phyloP scores from a whole-genome alignment of 2,113 vertebrate genomes.

The Ariopsis seemanni region DNA sequence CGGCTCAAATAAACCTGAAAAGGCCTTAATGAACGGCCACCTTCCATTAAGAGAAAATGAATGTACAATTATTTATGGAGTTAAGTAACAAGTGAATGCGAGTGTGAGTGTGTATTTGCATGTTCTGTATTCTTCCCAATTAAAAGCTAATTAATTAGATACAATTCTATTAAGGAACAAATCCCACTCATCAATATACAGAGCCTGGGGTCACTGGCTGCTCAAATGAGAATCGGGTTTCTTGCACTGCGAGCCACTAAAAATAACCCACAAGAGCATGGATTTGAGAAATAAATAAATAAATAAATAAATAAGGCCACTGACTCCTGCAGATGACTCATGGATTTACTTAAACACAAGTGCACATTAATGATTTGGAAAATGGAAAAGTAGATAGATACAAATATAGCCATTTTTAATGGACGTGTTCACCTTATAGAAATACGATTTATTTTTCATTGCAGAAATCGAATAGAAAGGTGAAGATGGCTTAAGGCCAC shows the following conservation, averaged over 20 bases:
- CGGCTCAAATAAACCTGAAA: constrained; percentile 50
- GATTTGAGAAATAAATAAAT: neutral
- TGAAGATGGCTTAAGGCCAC: neutral
- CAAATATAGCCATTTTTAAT: neutral
- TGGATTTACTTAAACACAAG: constrained; percentile 16
- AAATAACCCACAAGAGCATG: constrained; percentile 54
- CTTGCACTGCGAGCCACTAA: constrained; percentile 58
- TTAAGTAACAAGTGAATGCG: constrained; percentile 67
- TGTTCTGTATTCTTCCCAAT: constrained; percentile 74
- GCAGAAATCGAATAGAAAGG: neutral
- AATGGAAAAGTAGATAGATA: neutral
- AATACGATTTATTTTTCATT: constrained; percentile 26
- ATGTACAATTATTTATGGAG: constrained; percentile 60
- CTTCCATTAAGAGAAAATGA: constrained; percentile 61
- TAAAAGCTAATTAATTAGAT: constrained; percentile 82
- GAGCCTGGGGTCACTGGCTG: constrained; percentile 69
- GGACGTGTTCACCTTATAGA: constrained; percentile 2
- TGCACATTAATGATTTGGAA: neutral
- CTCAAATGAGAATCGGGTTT: constrained; percentile 68
- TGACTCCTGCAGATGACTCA: constrained; percentile 15
- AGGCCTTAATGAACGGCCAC: constrained; percentile 47
- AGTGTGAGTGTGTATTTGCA: constrained; percentile 73
- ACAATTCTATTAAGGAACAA: constrained; percentile 81
- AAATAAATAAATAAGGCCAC: neutral
- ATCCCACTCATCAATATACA: constrained; percentile 78